A percentile compares a stretch with the other conserved stretches of the same genome.
phyloP scores from a whole-genome alignment of 1,140 invertebrate species.

The Gryon sp. region DNA sequence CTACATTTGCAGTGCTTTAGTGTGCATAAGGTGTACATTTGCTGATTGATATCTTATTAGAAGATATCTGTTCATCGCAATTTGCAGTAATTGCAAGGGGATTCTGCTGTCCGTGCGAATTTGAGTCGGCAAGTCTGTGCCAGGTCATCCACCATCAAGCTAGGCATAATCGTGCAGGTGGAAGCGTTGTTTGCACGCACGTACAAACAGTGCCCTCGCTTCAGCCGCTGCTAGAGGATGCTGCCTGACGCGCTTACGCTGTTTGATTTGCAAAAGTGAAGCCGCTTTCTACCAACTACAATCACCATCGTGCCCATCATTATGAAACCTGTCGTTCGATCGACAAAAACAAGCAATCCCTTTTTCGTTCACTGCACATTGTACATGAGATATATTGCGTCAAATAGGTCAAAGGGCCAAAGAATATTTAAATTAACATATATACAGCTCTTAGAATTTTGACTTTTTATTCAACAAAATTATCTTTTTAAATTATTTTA shows the following conservation, averaged over 20 bases:
- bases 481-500: too few species aligned
- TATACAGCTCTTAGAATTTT: too few species aligned
- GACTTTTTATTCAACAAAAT: too few species aligned
- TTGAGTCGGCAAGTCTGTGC: slow-evolving; percentile 68
- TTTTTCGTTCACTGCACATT: slow-evolving; percentile 16
- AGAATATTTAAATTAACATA: too few species aligned
- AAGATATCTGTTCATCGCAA: slow-evolving; percentile 36
- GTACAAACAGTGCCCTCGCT: slow-evolving; percentile 70
- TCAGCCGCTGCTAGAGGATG: slow-evolving; percentile 64
- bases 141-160: slow-evolving; percentile 70
- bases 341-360: slow-evolving; percentile 51
- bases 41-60: slow-evolving; percentile 56
- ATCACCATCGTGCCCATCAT: slow-evolving; percentile 35
- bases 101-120: slow-evolving; percentile 50
- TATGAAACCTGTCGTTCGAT: slow-evolving; percentile 54
- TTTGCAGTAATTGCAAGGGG: slow-evolving; percentile 56
- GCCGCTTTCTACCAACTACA: slow-evolving; percentile 58
- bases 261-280: slow-evolving; percentile 77
- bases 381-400: slow-evolving; percentile 5
- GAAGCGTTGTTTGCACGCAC: slow-evolving; percentile 74
- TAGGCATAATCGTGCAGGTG: slow-evolving; percentile 70
- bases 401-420: slow-evolving; percentile 3
- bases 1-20: slow-evolving; percentile 18
- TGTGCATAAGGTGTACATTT: slow-evolving; percentile 48
- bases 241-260: slow-evolving; percentile 59